Evolutionary conservation across 1,140 invertebrate genomes (phyloP).

Genomic region (Andrena cerasifolii): DNA sequence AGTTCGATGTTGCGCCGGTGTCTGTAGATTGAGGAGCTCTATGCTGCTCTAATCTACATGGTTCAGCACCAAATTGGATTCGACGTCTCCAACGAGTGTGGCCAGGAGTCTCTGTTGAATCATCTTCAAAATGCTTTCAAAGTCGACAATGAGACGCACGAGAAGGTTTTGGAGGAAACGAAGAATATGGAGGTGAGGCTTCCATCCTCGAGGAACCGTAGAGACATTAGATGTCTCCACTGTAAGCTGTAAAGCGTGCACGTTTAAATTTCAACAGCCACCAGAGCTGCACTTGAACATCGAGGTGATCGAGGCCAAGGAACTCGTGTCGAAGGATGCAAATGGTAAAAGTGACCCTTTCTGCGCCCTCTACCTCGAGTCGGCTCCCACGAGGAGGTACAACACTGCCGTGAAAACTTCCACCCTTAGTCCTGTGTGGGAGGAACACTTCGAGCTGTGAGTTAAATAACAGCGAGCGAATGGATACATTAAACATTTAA

Average conservation of each 20-base stretch:
- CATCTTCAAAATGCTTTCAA: constrained; percentile 95
- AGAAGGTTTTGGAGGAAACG: constrained; percentile 86
- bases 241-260: background rate
- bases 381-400: constrained; percentile 88
- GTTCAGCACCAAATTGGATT: constrained; percentile 96
- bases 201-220: constrained; percentile 7
- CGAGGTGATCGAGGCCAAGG: constrained; percentile 95
- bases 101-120: constrained; percentile 87
- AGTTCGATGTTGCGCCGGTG: too few relatives aligned
- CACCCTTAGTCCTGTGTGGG: constrained; percentile 96
- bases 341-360: constrained; percentile 98
- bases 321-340: constrained; percentile 96
- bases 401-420: constrained; percentile 95
- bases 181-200: constrained; percentile 87
- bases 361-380: constrained; percentile 91
- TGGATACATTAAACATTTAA: background rate
- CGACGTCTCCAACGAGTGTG: constrained; percentile 87
- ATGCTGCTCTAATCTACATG: constrained; percentile 95
- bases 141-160: constrained; percentile 89
- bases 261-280: constrained; percentile 83
- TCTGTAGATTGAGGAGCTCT: constrained; percentile 94
- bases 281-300: constrained; percentile 96
- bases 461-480: constrained; percentile 76
- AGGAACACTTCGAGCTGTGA: constrained; percentile 98
- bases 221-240: background rate